These are phyloP conservation scores for Tetramorium alpestre DNA, from an alignment of 1,140 invertebrate genomes.

Conservation along the genomic window DNA sequence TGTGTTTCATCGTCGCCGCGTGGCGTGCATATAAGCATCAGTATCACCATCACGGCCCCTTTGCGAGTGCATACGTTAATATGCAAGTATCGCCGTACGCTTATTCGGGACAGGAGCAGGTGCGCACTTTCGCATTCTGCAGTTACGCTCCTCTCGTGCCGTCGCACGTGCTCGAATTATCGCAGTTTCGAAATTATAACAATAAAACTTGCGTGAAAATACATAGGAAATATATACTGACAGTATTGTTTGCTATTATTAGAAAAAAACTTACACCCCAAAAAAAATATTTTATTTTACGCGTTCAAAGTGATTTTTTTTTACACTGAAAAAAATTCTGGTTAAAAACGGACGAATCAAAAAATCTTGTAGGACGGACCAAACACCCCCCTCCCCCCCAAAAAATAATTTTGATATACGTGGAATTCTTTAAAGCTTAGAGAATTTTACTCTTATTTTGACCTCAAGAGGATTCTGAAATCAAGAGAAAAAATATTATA, in stretches of 20 bases:
- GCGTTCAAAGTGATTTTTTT: no score
- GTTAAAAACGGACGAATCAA: no score
- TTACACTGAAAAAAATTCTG: no score
- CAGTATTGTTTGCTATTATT: not conserved
- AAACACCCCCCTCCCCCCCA: no score
- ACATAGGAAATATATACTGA: not conserved
- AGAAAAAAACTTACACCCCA: not conserved
- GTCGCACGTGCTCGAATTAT: not conserved
- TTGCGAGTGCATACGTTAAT: constrained; percentile 43
- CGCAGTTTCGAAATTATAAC: constrained; percentile 4
- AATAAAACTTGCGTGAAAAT: not conserved
- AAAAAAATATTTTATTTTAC: no score
- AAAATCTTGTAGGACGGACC: no score
- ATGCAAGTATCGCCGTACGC: constrained; percentile 50
- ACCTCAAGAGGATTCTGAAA: no score
- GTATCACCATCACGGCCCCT: constrained; percentile 59
- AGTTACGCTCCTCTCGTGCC: constrained; percentile 19
- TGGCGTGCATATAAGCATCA: constrained; percentile 61
- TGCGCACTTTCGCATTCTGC: constrained; percentile 55
- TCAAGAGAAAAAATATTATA: no score
- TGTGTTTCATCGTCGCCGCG: constrained; percentile 38
- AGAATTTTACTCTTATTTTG: no score
- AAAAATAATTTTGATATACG: no score
- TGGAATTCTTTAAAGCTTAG: no score
- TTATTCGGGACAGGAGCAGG: constrained; percentile 45